Conservation (phyloP, 2,888 invertebrate species). For the Drosophila picticornis region DNA sequence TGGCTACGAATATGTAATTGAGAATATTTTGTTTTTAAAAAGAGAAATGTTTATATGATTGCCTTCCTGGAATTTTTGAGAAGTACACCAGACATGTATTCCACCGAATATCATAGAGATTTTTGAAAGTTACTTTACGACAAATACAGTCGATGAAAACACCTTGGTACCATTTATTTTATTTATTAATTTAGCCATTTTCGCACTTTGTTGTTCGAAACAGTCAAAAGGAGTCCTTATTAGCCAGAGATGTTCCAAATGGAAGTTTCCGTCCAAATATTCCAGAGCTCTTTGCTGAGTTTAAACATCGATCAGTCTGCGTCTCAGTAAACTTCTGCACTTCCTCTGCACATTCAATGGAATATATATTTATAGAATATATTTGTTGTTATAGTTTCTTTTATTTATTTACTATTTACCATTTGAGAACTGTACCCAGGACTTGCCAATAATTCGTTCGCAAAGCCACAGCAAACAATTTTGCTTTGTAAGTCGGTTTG, state of each 20-base stretch:
- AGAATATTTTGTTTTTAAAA: not conserved
- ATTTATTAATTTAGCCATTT: not conserved
- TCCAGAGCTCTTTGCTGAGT: not conserved
- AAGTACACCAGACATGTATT: not conserved
- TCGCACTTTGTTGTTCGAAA: not conserved
- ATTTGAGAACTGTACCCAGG: not conserved
- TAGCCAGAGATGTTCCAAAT: not conserved
- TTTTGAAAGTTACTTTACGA: not conserved
- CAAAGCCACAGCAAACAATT: conserved; percentile 17
- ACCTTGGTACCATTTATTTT: too few species aligned
- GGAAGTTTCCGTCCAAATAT: not conserved
- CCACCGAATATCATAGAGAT: not conserved
- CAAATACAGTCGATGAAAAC: not conserved
- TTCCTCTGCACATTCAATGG: not conserved
- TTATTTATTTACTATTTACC: not conserved
- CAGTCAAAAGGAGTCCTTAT: not conserved
- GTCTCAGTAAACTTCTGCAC: not conserved
- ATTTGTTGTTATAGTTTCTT: not conserved
- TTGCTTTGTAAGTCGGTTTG: conserved; percentile 25
- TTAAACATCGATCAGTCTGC: not conserved
- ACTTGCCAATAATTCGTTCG: conserved; percentile 22
- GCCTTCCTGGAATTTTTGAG: not conserved
- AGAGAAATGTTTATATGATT: not conserved
- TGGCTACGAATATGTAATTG: not conserved
- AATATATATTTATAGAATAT: not conserved